These are phyloP conservation scores for Phenganax stokvisi DNA, from an alignment of 92 coral and sea anemone species.

Conservation along the genomic window DNA sequence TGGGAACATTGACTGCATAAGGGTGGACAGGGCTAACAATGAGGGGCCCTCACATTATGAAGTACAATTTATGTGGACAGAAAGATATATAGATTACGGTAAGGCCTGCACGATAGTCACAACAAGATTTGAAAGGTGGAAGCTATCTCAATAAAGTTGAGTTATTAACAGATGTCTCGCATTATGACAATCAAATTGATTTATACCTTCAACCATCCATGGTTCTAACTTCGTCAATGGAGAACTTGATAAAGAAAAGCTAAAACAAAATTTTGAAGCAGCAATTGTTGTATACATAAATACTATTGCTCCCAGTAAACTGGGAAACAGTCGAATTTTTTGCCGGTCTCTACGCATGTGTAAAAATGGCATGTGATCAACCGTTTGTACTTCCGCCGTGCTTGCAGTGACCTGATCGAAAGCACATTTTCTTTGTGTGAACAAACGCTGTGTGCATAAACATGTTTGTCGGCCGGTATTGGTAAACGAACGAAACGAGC, in stretches of 20 bases:
- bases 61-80: conserved; percentile 45
- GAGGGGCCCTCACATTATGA: conserved; percentile 34
- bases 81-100: conserved; percentile 22
- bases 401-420: too few species aligned
- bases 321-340: too few species aligned
- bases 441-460: too few species aligned
- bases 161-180: conserved; percentile 33
- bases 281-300: conserved; percentile 37
- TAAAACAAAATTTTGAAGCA: conserved; percentile 30
- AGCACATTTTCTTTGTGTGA: too few species aligned
- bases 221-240: conserved; percentile 26
- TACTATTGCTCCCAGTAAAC: neutral
- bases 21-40: conserved; percentile 39
- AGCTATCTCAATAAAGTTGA: conserved; percentile 37
- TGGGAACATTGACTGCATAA: conserved; percentile 24
- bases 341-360: too few species aligned
- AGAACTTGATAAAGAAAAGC: conserved; percentile 18
- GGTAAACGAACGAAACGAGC: too few species aligned
- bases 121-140: conserved; percentile 31
- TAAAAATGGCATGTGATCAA: too few species aligned
- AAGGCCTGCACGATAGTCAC: conserved; percentile 32
- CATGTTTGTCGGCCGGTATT: too few species aligned
- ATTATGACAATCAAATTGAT: conserved; percentile 28
- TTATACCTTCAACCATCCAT: conserved; percentile 40
- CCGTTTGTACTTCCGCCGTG: too few species aligned